Conservation (phyloP, 2,113 vertebrate genomes). For the Oreochromis tanganicae region DNA sequence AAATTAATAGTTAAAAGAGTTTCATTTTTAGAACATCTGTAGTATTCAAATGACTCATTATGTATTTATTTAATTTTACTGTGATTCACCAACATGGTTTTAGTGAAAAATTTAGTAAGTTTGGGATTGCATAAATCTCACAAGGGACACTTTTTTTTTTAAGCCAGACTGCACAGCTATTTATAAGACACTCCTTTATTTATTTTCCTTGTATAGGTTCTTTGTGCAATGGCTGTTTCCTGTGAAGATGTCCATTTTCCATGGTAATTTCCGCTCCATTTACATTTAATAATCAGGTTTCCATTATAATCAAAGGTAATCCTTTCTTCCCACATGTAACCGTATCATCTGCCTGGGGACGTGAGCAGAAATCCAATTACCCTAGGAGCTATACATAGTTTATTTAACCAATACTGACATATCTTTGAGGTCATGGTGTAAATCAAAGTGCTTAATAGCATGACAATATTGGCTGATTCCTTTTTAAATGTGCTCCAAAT, state of each 20-base stretch:
- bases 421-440: conserved; percentile 33
- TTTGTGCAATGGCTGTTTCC: neutral
- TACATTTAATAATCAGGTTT: conserved; percentile 35
- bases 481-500: conserved; percentile 41
- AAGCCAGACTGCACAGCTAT: neutral
- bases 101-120: neutral
- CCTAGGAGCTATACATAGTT: neutral
- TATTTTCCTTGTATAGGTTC: neutral
- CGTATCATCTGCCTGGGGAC: conserved; percentile 7
- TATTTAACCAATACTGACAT: conserved; percentile 36
- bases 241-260: neutral
- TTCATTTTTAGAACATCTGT: neutral
- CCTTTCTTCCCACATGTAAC: neutral
- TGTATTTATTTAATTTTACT: neutral
- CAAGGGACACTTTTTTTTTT: neutral
- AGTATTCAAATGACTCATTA: neutral
- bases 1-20: neutral
- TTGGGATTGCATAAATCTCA: neutral
- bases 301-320: conserved; percentile 9
- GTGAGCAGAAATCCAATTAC: conserved; percentile 12
- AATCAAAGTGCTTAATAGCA: conserved; percentile 38
- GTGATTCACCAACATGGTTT: neutral
- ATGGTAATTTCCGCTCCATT: neutral
- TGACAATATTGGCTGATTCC: conserved; percentile 36
- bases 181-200: neutral